Evolutionary conservation across 2,797 vertebrate genomes (phyloP).

Genomic region (Acomys russatus): DNA sequence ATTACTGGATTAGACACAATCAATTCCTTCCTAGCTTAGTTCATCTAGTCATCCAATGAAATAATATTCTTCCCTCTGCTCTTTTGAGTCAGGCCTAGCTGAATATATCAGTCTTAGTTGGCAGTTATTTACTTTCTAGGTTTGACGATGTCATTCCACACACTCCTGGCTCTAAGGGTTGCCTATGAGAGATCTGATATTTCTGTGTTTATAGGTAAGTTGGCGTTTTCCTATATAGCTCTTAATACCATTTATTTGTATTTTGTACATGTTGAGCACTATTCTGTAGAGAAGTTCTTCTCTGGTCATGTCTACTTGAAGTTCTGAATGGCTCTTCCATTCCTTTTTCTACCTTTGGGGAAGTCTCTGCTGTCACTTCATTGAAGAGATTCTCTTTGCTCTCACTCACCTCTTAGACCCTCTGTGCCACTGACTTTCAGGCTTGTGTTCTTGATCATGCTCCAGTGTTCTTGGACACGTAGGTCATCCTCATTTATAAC

Average conservation of each 20-base stretch:
- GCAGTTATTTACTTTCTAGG: neutral
- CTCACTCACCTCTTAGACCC: neutral
- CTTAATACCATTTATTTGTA: neutral
- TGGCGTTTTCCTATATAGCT: neutral
- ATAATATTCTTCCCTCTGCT: neutral
- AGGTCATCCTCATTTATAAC: too few species aligned
- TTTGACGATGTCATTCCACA: neutral
- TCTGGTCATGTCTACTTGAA: neutral
- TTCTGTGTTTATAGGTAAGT: neutral
- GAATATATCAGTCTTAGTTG: neutral
- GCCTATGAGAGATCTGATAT: neutral
- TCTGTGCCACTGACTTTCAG: neutral
- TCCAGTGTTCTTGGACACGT: neutral
- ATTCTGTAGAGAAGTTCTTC: neutral
- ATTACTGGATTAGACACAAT: neutral
- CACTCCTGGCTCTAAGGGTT: neutral
- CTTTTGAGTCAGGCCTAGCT: neutral
- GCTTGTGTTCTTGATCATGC: neutral
- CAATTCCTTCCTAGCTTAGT: neutral
- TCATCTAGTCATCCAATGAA: neutral
- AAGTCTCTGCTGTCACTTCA: neutral
- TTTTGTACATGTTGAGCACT: neutral
- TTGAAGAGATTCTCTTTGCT: neutral
- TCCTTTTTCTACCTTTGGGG: neutral
- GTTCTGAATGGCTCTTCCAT: neutral